These are phyloP conservation scores for Cercopithecus diana DNA, from an alignment of 2,797 vertebrate species.

Conservation along the genomic window DNA sequence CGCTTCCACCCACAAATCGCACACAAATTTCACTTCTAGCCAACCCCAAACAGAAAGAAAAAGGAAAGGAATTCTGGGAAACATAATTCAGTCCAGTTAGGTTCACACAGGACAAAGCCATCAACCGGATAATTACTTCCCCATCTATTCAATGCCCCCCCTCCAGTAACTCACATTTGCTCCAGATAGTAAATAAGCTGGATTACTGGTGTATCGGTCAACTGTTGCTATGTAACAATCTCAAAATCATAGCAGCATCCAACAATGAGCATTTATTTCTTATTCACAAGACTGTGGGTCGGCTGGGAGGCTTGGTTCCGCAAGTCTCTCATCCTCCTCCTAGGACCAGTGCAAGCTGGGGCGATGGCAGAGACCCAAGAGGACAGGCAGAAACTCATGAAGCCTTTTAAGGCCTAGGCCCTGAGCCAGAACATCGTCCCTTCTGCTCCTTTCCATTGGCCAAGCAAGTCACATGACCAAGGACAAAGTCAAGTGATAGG, in stretches of 20 bases:
- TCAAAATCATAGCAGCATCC: not conserved
- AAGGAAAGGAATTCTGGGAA: constrained; percentile 13
- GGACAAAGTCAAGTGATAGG: not conserved
- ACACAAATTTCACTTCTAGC: not conserved
- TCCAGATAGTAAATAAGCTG: not conserved
- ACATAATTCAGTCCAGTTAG: not conserved
- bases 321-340: not conserved
- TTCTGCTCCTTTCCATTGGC: not conserved
- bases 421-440: not conserved
- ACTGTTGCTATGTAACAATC: not conserved
- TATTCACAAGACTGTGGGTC: not conserved
- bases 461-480: constrained; percentile 15
- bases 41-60: not conserved
- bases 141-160: not conserved
- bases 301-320: not conserved
- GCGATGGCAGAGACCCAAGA: not conserved
- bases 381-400: not conserved
- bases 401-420: not conserved
- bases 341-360: not conserved
- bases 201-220: not conserved
- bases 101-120: not conserved
- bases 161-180: not conserved
- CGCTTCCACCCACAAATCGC: not conserved
- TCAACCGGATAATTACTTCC: not conserved
- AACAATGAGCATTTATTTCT: not conserved